A percentile compares a stretch with the other conserved stretches of the same genome.
Conservation (phyloP, 2,113 vertebrate genomes). For the Rynchops niger region DNA sequence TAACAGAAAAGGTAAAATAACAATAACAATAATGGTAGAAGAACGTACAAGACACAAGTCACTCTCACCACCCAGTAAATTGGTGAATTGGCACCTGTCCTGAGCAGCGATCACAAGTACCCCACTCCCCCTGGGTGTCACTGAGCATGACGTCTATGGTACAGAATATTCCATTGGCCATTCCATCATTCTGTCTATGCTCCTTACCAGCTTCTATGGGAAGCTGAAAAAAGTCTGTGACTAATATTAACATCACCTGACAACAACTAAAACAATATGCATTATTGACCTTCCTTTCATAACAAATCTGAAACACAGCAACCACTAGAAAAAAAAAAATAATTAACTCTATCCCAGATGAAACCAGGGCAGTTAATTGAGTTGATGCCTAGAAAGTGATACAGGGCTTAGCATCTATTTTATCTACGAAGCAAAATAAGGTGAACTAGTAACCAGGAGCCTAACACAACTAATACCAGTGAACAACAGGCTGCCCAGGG, state of each 20-base stretch:
- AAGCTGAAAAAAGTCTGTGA: not conserved
- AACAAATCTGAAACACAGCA: not conserved
- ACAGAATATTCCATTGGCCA: not conserved
- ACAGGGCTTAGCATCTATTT: not conserved
- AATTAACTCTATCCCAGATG: not conserved
- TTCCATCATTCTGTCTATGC: not conserved
- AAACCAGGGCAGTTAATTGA: not conserved
- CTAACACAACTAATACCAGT: not conserved
- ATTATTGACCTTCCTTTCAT: not conserved
- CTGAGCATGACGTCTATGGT: not conserved
- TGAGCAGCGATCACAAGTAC: not conserved
- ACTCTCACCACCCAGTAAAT: not conserved
- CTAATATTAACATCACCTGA: not conserved
- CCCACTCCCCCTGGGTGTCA: not conserved
- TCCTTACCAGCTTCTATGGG: not conserved
- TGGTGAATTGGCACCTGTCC: not conserved
- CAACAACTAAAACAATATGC: not conserved
- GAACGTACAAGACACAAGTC: not conserved
- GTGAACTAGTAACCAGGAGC: not conserved
- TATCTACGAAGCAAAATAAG: not conserved
- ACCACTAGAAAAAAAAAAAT: not conserved
- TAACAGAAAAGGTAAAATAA: not conserved
- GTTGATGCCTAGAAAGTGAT: not conserved
- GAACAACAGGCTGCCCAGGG: not conserved
- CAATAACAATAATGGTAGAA: not conserved